These are phyloP conservation scores for Notothenia coriiceps DNA, from an alignment of 2,113 vertebrate genomes.

Conservation along the genomic window DNA sequence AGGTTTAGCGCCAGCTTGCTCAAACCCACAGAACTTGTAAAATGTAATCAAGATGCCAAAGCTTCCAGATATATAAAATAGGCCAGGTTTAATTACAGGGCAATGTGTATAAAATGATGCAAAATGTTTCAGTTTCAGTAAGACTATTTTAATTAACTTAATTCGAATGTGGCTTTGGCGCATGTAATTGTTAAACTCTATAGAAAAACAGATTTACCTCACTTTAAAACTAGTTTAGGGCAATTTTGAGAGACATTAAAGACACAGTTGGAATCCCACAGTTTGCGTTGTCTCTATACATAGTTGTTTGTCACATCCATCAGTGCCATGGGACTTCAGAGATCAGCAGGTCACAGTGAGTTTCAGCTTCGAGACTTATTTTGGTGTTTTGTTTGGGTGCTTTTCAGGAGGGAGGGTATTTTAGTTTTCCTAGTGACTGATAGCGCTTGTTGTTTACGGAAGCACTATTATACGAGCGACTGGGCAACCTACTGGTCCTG, in stretches of 20 bases:
- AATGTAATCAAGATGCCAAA: slow-evolving; percentile 29
- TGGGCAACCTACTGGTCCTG: slow-evolving; percentile 48
- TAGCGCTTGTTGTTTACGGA: slow-evolving; percentile 72
- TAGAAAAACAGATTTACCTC: background rate
- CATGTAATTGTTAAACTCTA: background rate
- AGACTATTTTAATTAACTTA: background rate
- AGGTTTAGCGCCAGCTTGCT: slow-evolving; percentile 5
- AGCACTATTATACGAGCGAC: slow-evolving; percentile 68
- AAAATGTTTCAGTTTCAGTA: background rate
- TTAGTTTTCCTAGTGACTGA: slow-evolving; percentile 68
- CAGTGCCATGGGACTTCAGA: slow-evolving; percentile 36
- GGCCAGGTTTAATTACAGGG: slow-evolving; percentile 9
- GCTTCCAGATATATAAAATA: slow-evolving; percentile 40
- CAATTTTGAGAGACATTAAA: background rate
- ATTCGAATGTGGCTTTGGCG: background rate
- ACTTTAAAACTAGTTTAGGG: background rate
- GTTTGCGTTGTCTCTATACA: slow-evolving; percentile 20
- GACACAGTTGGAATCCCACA: background rate
- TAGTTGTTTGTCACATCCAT: slow-evolving; percentile 35
- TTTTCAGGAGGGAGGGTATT: slow-evolving; percentile 61
- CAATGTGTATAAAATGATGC: slow-evolving; percentile 11
- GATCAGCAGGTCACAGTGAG: slow-evolving; percentile 56
- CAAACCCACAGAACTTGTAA: slow-evolving; percentile 47
- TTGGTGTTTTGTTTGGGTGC: slow-evolving; percentile 71
- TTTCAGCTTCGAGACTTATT: slow-evolving; percentile 56